Evolutionary conservation across 2,888 invertebrate genomes (phyloP).

Genomic region (Caradrina kadenii): DNA sequence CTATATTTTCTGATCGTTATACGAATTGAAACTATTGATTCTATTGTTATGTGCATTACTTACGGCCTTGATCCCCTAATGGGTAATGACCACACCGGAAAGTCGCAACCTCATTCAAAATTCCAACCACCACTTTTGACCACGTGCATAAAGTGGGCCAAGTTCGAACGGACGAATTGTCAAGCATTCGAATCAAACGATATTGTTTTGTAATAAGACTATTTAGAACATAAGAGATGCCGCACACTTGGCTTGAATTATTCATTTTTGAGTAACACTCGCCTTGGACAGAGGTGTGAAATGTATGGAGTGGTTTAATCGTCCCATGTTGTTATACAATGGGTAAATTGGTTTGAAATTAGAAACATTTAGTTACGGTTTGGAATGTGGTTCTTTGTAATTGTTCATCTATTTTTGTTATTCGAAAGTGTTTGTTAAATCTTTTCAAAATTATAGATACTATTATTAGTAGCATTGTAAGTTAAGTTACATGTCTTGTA

Average conservation of each 20-base stretch:
- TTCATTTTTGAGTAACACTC: constrained; percentile 55
- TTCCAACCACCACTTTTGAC: constrained; percentile 28
- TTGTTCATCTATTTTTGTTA: neutral
- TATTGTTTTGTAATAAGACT: constrained; percentile 57
- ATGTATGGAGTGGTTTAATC: constrained; percentile 43
- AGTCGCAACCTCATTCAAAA: constrained; percentile 27
- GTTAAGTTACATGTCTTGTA: no score
- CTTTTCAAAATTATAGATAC: no score
- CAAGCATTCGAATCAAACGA: constrained; percentile 57
- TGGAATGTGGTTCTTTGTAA: neutral
- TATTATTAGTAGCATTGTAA: no score
- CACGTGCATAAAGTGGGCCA: constrained; percentile 52
- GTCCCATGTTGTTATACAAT: constrained; percentile 25
- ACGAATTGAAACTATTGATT: no score
- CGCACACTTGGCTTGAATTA: constrained; percentile 48
- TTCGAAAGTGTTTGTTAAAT: neutral
- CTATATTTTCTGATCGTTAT: no score
- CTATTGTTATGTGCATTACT: no score
- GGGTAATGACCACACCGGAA: constrained; percentile 13
- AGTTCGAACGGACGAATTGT: constrained; percentile 54
- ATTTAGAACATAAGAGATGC: constrained; percentile 55
- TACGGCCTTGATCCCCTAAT: neutral
- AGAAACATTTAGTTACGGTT: constrained; percentile 1
- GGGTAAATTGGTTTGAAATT: neutral
- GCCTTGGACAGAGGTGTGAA: constrained; percentile 46